Base-by-base conservation (phyloP, 35 echinoderm and acorn worm genomes). In the Apostichopus californicus region DNA sequence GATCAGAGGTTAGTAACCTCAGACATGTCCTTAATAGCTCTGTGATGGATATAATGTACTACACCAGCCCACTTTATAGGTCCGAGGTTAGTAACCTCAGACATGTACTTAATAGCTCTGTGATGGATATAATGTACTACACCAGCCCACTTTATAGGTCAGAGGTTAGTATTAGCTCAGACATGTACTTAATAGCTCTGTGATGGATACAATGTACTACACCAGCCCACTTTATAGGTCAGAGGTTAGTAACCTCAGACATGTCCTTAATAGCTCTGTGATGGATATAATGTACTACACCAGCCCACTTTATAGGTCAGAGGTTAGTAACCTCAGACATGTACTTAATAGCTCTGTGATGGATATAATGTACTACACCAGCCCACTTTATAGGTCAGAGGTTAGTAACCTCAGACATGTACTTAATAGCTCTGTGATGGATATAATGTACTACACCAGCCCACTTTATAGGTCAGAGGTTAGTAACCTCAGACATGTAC, bases 391-490 rank as follows among this genome's bases (percentile, higher is more conserved):
- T 87, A 94, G 97, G 87, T 99, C 97, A 80, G 97, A 99, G 92
- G 85, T 94, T 26, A 95, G 93, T 96, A 12, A 81, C 87, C 70
- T 99, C 9, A 77, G 97, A 9, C 70, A 92, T 84, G 95, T 96
- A 18, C 92, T 99, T 11, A 99, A 99, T 89, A 96, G 91, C 77
- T 96, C 95, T 73, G 97, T 91, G 17, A 94, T 99, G 93, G 97
- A 99, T 92, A 90, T 99, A 26, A 70, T 99, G 81, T 99, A 99
- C 68, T 99, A 99, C 79, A 93, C 93, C 26, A 96, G 97, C 81
- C 97, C 97, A 71, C 79, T 99, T 17, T 96, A 99, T 87, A 94
- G 97, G 87, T 99, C 97, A 80, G 97, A 99, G 92, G 97, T 99
- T 55, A 58, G 80, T 86, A 63, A 81, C 87, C 70, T 99, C 9